Conservation (phyloP, 2,113 vertebrate genomes). For the Pelmatolapia mariae region DNA sequence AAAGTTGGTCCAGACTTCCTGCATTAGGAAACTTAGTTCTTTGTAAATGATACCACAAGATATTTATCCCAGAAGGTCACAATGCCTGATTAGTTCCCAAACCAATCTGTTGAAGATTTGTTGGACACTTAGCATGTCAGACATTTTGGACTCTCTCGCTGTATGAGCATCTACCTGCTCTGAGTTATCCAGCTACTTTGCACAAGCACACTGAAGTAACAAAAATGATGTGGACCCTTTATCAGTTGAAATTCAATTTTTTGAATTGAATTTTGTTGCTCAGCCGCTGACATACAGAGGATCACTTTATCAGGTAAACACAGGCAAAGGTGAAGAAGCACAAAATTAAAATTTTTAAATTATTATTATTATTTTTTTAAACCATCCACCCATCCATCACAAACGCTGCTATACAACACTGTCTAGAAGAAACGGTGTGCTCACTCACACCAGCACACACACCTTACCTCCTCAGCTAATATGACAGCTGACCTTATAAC, state of each 20-base stretch:
- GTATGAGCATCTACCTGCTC: neutral
- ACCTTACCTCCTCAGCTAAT: neutral
- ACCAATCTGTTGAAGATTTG: neutral
- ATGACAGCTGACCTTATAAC: conserved; percentile 34
- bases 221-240: neutral
- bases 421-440: neutral
- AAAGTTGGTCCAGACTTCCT: neutral
- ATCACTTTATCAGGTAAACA: neutral
- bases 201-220: neutral
- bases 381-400: neutral
- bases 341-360: neutral
- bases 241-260: neutral
- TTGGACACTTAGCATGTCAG: neutral
- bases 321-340: neutral
- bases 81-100: neutral
- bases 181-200: neutral
- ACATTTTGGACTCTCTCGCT: neutral
- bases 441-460: neutral
- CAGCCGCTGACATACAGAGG: neutral
- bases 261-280: neutral
- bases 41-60: neutral
- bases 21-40: neutral
- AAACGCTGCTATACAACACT: no score
- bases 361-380: neutral
- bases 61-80: neutral